Conservation (phyloP, 2,113 vertebrate species). For the Chamaea fasciata region DNA sequence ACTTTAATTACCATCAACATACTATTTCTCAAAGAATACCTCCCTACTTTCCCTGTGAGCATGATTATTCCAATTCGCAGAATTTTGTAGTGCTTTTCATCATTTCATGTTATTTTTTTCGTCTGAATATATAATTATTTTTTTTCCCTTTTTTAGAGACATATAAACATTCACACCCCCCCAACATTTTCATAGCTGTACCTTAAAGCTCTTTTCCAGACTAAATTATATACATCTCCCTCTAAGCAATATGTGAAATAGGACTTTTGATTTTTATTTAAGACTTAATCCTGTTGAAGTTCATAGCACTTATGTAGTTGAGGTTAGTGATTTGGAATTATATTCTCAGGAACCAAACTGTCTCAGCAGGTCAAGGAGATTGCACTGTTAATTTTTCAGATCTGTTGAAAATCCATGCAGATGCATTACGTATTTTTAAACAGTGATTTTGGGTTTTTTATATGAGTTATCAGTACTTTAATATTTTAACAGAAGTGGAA, state of each 20-base stretch:
- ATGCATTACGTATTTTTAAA: background rate
- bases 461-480: background rate
- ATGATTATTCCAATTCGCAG: background rate
- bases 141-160: background rate
- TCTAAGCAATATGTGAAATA: background rate
- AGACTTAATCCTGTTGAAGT: background rate
- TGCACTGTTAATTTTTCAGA: background rate
- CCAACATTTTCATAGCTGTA: background rate
- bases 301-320: background rate
- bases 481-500: background rate
- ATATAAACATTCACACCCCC: background rate
- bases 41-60: background rate
- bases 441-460: background rate
- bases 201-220: background rate
- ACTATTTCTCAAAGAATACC: background rate
- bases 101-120: background rate
- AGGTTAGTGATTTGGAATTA: background rate
- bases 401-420: background rate
- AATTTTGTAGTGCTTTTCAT: slow-evolving; percentile 2
- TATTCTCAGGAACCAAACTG: background rate
- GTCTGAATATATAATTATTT: background rate
- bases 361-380: background rate
- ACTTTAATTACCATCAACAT: background rate
- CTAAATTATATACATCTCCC: background rate
- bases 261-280: background rate